Evolutionary conservation across 1,140 invertebrate genomes (phyloP).

Genomic region (Meloidogyne exigua): DNA sequence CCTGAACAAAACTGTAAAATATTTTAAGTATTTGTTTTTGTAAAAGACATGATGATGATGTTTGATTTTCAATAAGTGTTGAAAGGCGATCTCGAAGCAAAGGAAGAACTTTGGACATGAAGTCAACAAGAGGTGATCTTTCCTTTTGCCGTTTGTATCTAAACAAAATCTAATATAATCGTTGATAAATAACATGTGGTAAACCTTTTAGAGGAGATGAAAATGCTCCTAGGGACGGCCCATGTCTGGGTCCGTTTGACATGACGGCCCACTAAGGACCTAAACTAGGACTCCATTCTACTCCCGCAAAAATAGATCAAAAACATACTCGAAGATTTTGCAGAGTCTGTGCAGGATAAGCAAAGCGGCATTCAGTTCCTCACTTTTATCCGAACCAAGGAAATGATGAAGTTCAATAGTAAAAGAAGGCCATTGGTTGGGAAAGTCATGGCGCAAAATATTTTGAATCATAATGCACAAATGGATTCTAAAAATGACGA

Average conservation of each 20-base stretch:
- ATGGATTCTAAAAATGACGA: conserved; percentile 73
- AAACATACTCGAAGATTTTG: conserved; percentile 80
- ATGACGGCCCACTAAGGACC: neutral
- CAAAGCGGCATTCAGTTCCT: conserved; percentile 85
- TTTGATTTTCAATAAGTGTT: conserved; percentile 77
- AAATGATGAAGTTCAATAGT: conserved; percentile 87
- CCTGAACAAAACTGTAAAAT: conserved; percentile 87
- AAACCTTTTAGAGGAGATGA: conserved; percentile 22
- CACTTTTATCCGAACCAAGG: conserved; percentile 78
- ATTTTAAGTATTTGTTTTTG: conserved; percentile 96
- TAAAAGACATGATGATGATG: conserved; percentile 80
- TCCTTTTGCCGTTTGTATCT: conserved; percentile 83
- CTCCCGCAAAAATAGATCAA: neutral
- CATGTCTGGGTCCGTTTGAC: neutral
- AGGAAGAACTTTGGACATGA: conserved; percentile 88
- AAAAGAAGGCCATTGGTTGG: conserved; percentile 84
- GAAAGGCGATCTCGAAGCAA: conserved; percentile 83
- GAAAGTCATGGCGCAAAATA: conserved; percentile 94
- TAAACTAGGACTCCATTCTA: neutral
- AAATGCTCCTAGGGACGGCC: conserved; percentile 10
- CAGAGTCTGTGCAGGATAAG: conserved; percentile 88
- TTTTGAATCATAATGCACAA: conserved; percentile 80
- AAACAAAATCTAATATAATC: conserved; percentile 6
- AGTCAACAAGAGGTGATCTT: conserved; percentile 81
- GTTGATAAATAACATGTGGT: too few relatives aligned